Evolutionary conservation across 2,113 vertebrate species (phyloP), one percentile per base, ranked within the genome.

Genomic region (Catharus bicknelli): DNA sequence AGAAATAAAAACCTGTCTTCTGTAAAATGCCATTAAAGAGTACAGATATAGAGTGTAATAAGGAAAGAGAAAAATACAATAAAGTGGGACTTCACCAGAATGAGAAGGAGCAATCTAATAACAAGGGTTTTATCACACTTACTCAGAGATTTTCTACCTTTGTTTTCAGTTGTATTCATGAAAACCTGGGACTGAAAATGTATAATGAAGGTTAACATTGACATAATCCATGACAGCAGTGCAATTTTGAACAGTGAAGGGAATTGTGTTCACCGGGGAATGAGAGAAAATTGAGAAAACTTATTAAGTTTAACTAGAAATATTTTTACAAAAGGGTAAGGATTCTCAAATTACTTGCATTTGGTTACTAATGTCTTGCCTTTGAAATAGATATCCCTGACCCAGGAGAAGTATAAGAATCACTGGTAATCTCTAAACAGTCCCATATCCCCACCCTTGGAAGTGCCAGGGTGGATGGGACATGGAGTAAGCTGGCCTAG

Each of bases 151-250:
- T 78, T 86, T 87, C 53, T 91, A 50, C 23, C 36, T 90, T 94
- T 93, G 62, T 88, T 96, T 96, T 91, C 73, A 74, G n/a, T 69
- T 90, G 58, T 29, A 70, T 86, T 88, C 54, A 84, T 53, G 57
- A 91, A 90, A 93, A 86, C 40, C 19, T 66, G 5, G 23, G 84
- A 83, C 59, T 62, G 30, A 75, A 92, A 83, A 63, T 66, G 61
- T 76, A 17, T 53, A 83, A 87, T 88, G 86, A 93, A 90, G 62
- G 90, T 90, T 96, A 95, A 90, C 88, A 72, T 57, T 94, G 89
- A 81, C 67, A 92, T 58, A 92, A 84, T 55, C 85, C 64, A 32
- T 81, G 59, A 88, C 67, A 84, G 76, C 40, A 76, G 66, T 9
- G 27, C 43, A 80, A 85, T 94, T 93, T 77, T 86, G 66, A 64